phyloP scores from a whole-genome alignment of 2,113 vertebrate species.

The Chionomys nivalis region DNA sequence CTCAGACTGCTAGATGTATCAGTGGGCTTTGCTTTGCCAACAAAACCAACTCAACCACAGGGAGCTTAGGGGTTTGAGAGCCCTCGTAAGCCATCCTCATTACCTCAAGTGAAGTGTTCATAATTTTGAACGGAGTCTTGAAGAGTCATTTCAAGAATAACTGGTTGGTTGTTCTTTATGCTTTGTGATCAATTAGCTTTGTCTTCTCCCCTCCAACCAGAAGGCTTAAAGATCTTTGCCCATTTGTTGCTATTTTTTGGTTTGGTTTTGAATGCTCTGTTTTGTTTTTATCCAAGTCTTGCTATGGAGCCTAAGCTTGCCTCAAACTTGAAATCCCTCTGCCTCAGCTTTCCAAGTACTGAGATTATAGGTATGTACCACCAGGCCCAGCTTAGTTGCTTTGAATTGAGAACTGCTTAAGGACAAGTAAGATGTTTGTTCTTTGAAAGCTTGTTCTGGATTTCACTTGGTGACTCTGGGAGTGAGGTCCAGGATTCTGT shows the following conservation, averaged over 20 bases:
- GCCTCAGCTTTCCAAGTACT: background rate
- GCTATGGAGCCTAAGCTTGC: background rate
- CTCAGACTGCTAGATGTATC: background rate
- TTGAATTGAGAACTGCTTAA: background rate
- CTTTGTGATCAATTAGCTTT: background rate
- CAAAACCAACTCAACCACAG: background rate
- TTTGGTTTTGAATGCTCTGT: background rate
- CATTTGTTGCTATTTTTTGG: background rate
- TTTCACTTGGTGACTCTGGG: background rate
- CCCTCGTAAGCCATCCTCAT: background rate
- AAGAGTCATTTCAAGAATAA: background rate
- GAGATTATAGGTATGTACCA: background rate
- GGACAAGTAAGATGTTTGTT: background rate
- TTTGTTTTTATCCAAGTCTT: background rate
- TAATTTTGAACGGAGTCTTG: background rate
- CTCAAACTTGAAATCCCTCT: background rate
- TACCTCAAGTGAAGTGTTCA: background rate
- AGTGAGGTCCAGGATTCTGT: background rate
- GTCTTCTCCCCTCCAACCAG: background rate
- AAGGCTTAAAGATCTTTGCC: background rate
- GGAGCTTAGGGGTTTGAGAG: background rate
- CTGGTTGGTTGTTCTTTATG: background rate
- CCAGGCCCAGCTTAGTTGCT: background rate
- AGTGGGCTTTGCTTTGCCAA: background rate
- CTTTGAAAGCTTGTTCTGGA: background rate